Conservation (phyloP, 2,797 vertebrate genomes). For the Bovichtus diacanthus region DNA sequence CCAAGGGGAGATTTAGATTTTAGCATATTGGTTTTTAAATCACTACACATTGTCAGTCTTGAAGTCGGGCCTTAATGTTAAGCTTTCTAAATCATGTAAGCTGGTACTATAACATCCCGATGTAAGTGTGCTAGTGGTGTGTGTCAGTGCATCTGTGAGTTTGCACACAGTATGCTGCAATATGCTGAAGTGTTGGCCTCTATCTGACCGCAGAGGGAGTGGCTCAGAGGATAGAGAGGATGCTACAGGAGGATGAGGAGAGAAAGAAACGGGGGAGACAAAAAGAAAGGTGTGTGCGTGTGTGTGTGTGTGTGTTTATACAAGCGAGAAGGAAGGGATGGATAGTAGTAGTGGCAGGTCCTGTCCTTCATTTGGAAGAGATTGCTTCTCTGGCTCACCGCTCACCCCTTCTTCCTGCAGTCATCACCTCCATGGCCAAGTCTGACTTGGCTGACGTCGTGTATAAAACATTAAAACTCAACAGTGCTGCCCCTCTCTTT, state of each 20-base stretch:
- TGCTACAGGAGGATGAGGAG: slow-evolving; percentile 60
- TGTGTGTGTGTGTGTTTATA: slow-evolving; percentile 8
- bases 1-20: neutral
- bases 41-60: neutral
- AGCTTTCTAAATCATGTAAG: neutral
- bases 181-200: slow-evolving; percentile 80
- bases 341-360: slow-evolving; percentile 50
- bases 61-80: neutral
- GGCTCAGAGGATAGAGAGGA: slow-evolving; percentile 66
- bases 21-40: slow-evolving; percentile 1
- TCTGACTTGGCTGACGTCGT: slow-evolving; percentile 42
- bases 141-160: slow-evolving; percentile 50
- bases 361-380: slow-evolving; percentile 59
- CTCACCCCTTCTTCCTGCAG: slow-evolving; percentile 52
- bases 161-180: slow-evolving; percentile 72
- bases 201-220: slow-evolving; percentile 83
- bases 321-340: slow-evolving; percentile 28
- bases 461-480: slow-evolving; percentile 39
- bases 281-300: slow-evolving; percentile 29
- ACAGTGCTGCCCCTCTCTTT: neutral
- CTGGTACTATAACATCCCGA: slow-evolving; percentile 9
- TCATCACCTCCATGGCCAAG: slow-evolving; percentile 45
- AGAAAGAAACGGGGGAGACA: slow-evolving; percentile 38
- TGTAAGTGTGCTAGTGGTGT: slow-evolving; percentile 39
- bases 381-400: slow-evolving; percentile 60